Evolutionary conservation across 2,113 vertebrate genomes (phyloP).

Genomic region (Charina bottae): DNA sequence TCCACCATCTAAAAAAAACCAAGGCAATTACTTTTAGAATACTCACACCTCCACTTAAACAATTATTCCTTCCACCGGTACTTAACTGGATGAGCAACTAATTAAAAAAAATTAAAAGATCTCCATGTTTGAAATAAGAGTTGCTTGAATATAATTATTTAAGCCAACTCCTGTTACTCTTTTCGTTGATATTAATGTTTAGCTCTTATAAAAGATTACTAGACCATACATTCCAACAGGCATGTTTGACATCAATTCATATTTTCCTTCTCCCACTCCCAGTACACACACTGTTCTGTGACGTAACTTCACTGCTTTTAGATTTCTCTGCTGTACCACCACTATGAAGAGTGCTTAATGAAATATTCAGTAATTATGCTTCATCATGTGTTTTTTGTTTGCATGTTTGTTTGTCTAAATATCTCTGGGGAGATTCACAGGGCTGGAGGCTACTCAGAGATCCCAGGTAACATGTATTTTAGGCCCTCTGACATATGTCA

Average conservation of each 20-base stretch:
- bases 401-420: conserved; percentile 2
- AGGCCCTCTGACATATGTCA: background rate
- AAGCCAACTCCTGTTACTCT: conserved; percentile 23
- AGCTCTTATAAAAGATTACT: background rate
- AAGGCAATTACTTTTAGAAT: background rate
- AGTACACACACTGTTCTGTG: background rate
- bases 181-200: conserved; percentile 23
- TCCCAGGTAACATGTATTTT: background rate
- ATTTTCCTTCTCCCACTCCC: background rate
- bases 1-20: conserved; percentile 4
- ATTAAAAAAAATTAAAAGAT: conserved; percentile 33
- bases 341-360: too few relatives aligned
- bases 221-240: background rate
- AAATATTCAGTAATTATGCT: background rate
- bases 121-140: conserved; percentile 40
- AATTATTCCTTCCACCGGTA: background rate
- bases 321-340: background rate
- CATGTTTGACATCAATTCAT: too few relatives aligned
- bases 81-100: background rate
- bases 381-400: background rate
- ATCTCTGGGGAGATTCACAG: background rate
- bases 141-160: conserved; percentile 38
- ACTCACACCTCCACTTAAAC: background rate
- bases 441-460: background rate
- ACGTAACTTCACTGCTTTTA: background rate